Base-by-base conservation (phyloP, 2,888 invertebrate genomes). In the Drepana falcataria region DNA sequence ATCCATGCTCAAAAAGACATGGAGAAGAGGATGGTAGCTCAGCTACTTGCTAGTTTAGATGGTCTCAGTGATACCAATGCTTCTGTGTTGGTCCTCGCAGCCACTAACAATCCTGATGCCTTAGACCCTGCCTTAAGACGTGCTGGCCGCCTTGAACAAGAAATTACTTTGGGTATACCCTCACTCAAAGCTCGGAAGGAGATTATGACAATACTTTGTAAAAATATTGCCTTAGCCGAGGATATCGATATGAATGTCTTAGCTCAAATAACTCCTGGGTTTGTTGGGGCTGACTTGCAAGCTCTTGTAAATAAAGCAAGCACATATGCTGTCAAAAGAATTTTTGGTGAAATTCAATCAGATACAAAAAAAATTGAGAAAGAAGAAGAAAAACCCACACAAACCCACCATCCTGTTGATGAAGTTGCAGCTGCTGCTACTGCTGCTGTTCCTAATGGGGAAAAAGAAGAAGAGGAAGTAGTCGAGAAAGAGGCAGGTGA, bases 21-120 rank as follows among this genome's bases (percentile, higher is more conserved):
- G 99, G 98, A 99, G 78, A 93, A 96, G 60, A 91, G 99, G 59
- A 97, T 99, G 83, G 98, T 99, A 4, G 95, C 98, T 0, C 99
- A 99, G 83, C 84, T 99, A 55, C 88, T 98, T 44, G 94, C 95
- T 9, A 97, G 97, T 70, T 91, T 99, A 73, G 99, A 99, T 90
- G 95, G 95, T 94, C 74, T 91, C 65, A 75, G 79, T 83, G 70
- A 92, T 72, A 81, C 81, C 73, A 93, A 93, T 55, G 89, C 92
- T 37, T 92, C 93, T 59, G 94, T 97, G 1, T 81, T 99, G 58
- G 95, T 99, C 21, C 94, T 99, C 71, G 99, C 98, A n/a, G 98
- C 99, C 0, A 99, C 99, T 44, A 98, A 97, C 80, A 93, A 97
- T 57, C 96, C 97, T 0, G 99, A 99, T 83, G 92, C 96, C 0